Evolutionary conservation across 2,888 invertebrate genomes (phyloP), one percentile per base, ranked within the genome.

Genomic region (Scaptomyza cyrtandrae): DNA sequence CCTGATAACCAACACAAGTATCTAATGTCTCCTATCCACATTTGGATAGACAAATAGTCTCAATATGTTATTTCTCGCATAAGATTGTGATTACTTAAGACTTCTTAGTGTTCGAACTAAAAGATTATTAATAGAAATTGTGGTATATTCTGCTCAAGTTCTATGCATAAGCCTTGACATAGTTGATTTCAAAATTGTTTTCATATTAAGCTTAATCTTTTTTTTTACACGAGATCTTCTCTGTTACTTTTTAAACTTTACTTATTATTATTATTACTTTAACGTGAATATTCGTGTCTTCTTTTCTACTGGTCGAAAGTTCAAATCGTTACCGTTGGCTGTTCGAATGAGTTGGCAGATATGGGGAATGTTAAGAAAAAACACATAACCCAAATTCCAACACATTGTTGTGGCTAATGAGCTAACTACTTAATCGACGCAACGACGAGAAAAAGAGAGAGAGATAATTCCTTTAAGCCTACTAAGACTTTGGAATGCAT

Each of bases 361-460:
- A 41, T 48, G 48, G 10, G 41, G 41, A 41, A 41, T 41, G 41
- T 10, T 24, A 3, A 13, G 7, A 43, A 27, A 35, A 54, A 53
- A 52, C 58, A 77, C 41, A 71, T 80, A 76, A 71, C 77, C 80
- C 80, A 86, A 86, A 86, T 82, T 74, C 71, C 83, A 74, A 72
- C 68, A 81, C 84, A 80, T 82, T 78, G 78, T 75, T 59, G 58
- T 39, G 74, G 80, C 86, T 82, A 82, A 82, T 82, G 86, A 82
- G 82, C 72, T 66, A 46, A 70, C 64, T 67, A 62, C 67, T 77
- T 73, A 77, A 77, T 77, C 70, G 77, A 57, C 37, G 7, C 24
- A 57, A 31, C 46, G 35, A 4, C 3, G 13, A 35, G 37, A 29
- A 41, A 5, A 3, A 3, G 24, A 10, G 14, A 11, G 4, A 27